Evolutionary conservation across 1,140 invertebrate genomes (phyloP).

Genomic region (Trichonephila inaurata): DNA sequence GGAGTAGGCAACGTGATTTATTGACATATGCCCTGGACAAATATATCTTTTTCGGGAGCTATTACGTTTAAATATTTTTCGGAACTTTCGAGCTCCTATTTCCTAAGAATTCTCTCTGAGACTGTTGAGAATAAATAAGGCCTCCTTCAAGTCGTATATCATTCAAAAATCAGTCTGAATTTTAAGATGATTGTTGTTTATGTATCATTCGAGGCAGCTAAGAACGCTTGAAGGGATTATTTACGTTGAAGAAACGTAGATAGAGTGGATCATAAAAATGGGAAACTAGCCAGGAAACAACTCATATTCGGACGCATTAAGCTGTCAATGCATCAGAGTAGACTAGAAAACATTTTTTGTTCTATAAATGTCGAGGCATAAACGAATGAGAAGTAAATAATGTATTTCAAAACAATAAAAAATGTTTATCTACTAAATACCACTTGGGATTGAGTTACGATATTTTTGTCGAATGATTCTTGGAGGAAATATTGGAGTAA

Average conservation of each 20-base stretch:
- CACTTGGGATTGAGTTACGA: no score
- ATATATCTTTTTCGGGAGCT: constrained; percentile 41
- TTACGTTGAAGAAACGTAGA: neutral
- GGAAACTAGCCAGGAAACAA: no score
- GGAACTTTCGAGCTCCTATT: constrained; percentile 25
- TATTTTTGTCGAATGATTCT: no score
- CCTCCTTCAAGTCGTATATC: constrained; percentile 6
- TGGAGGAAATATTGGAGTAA: no score
- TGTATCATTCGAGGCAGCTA: neutral
- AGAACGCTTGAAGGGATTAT: neutral
- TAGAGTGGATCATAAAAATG: no score
- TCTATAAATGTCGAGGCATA: no score
- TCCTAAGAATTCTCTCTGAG: constrained; percentile 11
- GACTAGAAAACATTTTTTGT: no score
- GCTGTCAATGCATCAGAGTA: no score
- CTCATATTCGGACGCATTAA: no score
- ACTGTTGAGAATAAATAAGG: constrained; percentile 32
- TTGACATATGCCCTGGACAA: constrained; percentile 49
- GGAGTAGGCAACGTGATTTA: constrained; percentile 25
- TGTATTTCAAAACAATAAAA: no score
- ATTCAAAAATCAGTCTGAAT: neutral
- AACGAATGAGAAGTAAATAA: no score
- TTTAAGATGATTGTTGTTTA: constrained; percentile 45
- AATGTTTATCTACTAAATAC: no score
- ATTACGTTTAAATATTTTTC: constrained; percentile 58